Conservation (phyloP, 2,797 vertebrate genomes). For the Anolis apletophallus region DNA sequence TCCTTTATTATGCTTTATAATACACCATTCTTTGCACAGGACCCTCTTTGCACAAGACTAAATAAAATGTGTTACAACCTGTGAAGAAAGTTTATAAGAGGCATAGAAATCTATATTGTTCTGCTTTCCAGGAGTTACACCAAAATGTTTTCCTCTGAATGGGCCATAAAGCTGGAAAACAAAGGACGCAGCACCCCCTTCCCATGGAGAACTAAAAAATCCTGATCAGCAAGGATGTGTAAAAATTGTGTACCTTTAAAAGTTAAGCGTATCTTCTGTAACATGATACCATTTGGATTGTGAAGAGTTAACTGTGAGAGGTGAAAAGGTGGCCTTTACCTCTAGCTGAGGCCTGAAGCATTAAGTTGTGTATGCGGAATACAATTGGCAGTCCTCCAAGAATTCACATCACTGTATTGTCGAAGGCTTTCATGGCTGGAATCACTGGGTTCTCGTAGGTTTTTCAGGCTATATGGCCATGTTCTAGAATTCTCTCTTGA, state of each 20-base stretch:
- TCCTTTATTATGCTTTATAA: not conserved
- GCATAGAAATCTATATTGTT: not conserved
- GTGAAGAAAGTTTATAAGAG: constrained; percentile 13
- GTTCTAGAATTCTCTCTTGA: too few species aligned
- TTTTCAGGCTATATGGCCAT: too few species aligned
- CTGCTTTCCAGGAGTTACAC: not conserved
- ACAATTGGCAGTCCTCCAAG: not conserved
- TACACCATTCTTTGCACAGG: not conserved
- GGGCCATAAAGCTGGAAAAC: not conserved
- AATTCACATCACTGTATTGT: not conserved
- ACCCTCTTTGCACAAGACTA: not conserved
- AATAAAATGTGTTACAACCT: constrained; percentile 2
- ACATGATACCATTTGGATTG: not conserved
- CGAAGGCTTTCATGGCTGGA: too few species aligned
- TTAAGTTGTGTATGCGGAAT: not conserved
- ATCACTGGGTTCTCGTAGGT: too few species aligned
- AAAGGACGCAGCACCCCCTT: not conserved
- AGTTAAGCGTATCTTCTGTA: not conserved
- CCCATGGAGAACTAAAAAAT: not conserved
- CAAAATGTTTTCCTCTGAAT: not conserved
- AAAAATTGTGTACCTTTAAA: not conserved
- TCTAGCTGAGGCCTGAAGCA: not conserved
- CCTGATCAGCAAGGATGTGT: not conserved
- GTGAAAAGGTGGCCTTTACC: not conserved
- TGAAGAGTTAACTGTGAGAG: not conserved